These are phyloP conservation scores for Metallyticus violacea DNA, from an alignment of 2,888 invertebrate species.

Conservation along the genomic window DNA sequence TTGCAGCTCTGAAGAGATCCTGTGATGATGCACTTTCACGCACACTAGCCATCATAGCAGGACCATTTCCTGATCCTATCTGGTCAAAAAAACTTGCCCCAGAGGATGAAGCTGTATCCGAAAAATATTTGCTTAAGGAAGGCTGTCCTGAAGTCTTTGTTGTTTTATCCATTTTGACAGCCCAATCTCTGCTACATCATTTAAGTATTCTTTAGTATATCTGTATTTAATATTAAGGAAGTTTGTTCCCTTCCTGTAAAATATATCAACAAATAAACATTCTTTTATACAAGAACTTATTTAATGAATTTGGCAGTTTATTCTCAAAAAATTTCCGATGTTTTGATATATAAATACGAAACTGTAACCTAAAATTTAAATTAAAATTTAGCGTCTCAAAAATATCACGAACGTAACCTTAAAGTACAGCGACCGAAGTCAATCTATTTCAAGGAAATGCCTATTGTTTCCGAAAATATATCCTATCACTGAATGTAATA, in stretches of 20 bases:
- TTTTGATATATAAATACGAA: too few relatives aligned
- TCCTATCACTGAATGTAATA: too few relatives aligned
- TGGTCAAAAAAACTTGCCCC: constrained; percentile 40
- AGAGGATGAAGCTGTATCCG: constrained; percentile 32
- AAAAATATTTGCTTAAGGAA: constrained; percentile 35
- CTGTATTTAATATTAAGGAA: neutral
- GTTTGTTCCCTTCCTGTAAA: neutral
- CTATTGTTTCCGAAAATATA: too few relatives aligned
- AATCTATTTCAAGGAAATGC: too few relatives aligned
- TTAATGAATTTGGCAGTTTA: too few relatives aligned
- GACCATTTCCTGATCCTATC: constrained; percentile 36
- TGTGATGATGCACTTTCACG: constrained; percentile 37
- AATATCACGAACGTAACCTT: neutral
- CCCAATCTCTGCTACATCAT: neutral
- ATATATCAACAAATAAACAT: neutral
- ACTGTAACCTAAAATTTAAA: too few relatives aligned
- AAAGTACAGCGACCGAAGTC: neutral
- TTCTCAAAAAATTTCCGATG: too few relatives aligned
- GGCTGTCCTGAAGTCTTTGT: neutral
- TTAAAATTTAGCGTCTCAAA: neutral
- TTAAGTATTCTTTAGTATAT: neutral
- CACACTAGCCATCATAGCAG: constrained; percentile 40
- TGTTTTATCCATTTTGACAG: neutral
- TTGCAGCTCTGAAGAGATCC: constrained; percentile 34
- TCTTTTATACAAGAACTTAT: too few relatives aligned